A percentile compares a stretch with the other conserved stretches of the same genome.
Conservation (phyloP, 2,888 invertebrate species). For the Xestia rhomboidea region DNA sequence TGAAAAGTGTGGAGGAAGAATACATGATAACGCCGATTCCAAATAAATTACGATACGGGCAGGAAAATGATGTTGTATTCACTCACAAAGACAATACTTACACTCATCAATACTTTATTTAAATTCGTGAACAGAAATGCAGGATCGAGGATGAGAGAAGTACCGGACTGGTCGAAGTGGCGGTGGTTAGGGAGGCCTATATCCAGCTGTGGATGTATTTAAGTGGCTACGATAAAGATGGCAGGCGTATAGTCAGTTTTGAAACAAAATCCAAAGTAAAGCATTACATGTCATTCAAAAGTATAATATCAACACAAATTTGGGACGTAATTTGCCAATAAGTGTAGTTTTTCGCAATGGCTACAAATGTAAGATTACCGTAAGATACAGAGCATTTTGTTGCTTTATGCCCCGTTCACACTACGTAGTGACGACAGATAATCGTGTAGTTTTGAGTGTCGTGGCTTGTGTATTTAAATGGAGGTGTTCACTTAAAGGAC, state of each 20-base stretch:
- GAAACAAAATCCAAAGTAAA: not conserved
- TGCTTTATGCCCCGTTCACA: too few relatives aligned
- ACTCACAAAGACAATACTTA: not conserved
- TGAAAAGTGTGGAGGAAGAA: not conserved
- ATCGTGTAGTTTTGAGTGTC: too few relatives aligned
- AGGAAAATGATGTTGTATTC: not conserved
- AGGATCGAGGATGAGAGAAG: not conserved
- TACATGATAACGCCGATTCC: not conserved
- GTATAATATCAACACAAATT: slow-evolving; percentile 33
- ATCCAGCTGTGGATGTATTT: not conserved
- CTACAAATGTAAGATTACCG: slow-evolving; percentile 27
- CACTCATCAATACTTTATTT: not conserved
- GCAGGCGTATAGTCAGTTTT: not conserved
- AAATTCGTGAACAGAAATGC: not conserved
- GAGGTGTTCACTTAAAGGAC: too few relatives aligned
- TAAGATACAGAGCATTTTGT: slow-evolving; percentile 30
- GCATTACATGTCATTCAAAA: slow-evolving; percentile 19
- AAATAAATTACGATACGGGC: not conserved
- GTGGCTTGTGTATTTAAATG: too few relatives aligned
- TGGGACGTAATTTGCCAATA: slow-evolving; percentile 45
- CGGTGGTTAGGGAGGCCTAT: not conserved
- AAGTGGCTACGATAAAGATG: not conserved
- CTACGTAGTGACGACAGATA: too few relatives aligned
- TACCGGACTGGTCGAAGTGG: not conserved
- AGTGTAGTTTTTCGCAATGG: slow-evolving; percentile 41